Conservation (phyloP, 1,140 invertebrate species). For the Ips nitidus region DNA sequence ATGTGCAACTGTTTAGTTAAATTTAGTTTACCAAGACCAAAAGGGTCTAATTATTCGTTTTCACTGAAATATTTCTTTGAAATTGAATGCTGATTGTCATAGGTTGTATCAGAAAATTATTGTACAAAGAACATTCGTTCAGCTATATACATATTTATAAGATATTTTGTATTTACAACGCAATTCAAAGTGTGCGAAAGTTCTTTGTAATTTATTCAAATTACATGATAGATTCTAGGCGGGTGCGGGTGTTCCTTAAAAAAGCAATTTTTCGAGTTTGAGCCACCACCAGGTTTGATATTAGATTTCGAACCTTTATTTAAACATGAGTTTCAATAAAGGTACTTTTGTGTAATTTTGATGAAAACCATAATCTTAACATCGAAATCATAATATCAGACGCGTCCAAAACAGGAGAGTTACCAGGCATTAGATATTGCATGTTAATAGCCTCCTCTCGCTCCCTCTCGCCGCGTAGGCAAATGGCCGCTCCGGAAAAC, state of each 20-base stretch:
- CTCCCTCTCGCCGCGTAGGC: conserved; percentile 87
- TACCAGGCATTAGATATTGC: conserved; percentile 97
- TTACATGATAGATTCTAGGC: neutral
- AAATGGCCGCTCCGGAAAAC: conserved; percentile 89
- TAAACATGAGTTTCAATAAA: too few species aligned
- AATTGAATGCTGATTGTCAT: too few species aligned
- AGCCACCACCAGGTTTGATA: conserved; percentile 13
- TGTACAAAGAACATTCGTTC: too few species aligned
- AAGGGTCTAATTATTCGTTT: too few species aligned
- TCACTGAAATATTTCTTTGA: too few species aligned
- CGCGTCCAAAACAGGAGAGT: conserved; percentile 48
- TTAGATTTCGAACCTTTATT: conserved; percentile 4
- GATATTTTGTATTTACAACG: neutral
- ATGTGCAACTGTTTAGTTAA: too few species aligned
- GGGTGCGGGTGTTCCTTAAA: conserved; percentile 9
- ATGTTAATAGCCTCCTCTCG: conserved; percentile 93
- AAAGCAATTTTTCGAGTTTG: neutral
- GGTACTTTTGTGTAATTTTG: neutral
- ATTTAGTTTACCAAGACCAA: too few species aligned
- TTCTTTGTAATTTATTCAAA: too few species aligned
- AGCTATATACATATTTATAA: too few species aligned
- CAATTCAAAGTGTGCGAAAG: conserved; percentile 1
- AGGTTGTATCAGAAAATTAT: too few species aligned
- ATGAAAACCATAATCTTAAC: neutral
- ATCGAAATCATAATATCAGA: neutral